Conservation (phyloP, 2,113 vertebrate genomes). For the Phylloscopus whistleri region DNA sequence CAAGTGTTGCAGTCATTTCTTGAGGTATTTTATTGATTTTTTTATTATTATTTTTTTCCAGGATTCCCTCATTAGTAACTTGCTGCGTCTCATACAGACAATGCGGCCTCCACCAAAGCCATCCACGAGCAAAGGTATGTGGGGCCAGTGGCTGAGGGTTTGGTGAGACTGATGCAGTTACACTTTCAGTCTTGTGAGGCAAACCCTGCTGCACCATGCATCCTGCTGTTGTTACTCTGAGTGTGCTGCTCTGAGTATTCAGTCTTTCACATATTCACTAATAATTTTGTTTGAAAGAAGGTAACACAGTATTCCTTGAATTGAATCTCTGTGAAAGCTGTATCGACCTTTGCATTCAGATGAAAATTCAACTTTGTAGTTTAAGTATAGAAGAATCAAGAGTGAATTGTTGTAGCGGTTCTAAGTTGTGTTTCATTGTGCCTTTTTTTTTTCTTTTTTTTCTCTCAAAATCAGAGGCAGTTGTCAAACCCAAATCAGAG, state of each 20-base stretch:
- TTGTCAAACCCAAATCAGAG: slow-evolving; percentile 80
- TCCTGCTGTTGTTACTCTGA: neutral
- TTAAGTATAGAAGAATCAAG: neutral
- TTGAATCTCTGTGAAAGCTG: neutral
- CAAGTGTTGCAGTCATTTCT: accelerated
- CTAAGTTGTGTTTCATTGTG: neutral
- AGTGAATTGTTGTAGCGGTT: neutral
- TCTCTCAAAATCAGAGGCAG: slow-evolving; percentile 58
- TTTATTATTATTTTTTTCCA: slow-evolving; percentile 52
- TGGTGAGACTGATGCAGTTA: neutral
- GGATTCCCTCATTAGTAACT: slow-evolving; percentile 93
- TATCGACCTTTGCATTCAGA: neutral
- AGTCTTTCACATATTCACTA: neutral
- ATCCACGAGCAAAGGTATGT: slow-evolving; percentile 79
- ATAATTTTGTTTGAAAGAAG: neutral
- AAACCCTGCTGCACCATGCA: accelerated
- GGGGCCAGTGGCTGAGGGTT: neutral
- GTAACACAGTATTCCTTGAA: accelerated
- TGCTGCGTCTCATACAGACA: slow-evolving; percentile 94
- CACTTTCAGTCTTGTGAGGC: neutral
- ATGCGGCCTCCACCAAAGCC: slow-evolving; percentile 89
- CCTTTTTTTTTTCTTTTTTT: neutral
- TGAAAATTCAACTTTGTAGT: neutral
- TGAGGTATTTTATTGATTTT: neutral
- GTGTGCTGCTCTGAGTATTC: accelerated